Evolutionary conservation across 1,140 invertebrate species (phyloP).

Genomic region (Bombyx mori): ASM3026992v2 NC_085117.1:14903501-14904000

Average conservation of each 20-base stretch:
- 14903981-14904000: too few relatives aligned
- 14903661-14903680: slow-evolving; percentile 33
- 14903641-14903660: slow-evolving; percentile 33
- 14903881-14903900: too few relatives aligned
- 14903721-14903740: slow-evolving; percentile 7
- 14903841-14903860: too few relatives aligned
- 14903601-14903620: slow-evolving; percentile 52
- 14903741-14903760: too few relatives aligned
- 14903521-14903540: slow-evolving; percentile 23
- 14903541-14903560: slow-evolving; percentile 51
- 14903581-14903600: slow-evolving; percentile 58
- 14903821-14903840: too few relatives aligned
- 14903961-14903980: too few relatives aligned
- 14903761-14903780: slow-evolving; percentile 6
- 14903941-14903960: too few relatives aligned
- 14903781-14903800: too few relatives aligned
- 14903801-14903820: too few relatives aligned
- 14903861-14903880: too few relatives aligned
- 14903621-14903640: slow-evolving; percentile 35
- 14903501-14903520: neutral
- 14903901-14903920: too few relatives aligned
- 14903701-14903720: slow-evolving; percentile 39
- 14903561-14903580: slow-evolving; percentile 58
- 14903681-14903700: slow-evolving; percentile 54
- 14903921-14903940: too few relatives aligned